phyloP scores from a whole-genome alignment of 2,113 vertebrate genomes.

The Ophthalmolycus amberensis region DNA sequence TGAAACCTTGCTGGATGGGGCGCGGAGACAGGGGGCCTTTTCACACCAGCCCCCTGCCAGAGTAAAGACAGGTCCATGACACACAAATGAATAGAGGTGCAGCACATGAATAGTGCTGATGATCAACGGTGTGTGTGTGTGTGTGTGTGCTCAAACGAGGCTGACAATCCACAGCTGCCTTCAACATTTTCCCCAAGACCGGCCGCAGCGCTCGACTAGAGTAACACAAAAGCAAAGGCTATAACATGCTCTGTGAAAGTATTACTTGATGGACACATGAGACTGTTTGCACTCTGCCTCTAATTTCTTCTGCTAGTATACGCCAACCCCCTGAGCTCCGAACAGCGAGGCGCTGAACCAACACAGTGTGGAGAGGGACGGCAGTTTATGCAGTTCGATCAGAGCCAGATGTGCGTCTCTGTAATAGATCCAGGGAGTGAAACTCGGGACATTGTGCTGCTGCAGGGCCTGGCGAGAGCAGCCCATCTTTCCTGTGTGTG shows the following conservation, averaged over 20 bases:
- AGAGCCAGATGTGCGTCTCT: slow-evolving; percentile 73
- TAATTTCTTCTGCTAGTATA: slow-evolving; percentile 24
- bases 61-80: slow-evolving; percentile 51
- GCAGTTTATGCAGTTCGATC: slow-evolving; percentile 51
- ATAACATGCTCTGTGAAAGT: slow-evolving; percentile 18
- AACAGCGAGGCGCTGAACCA: slow-evolving; percentile 36
- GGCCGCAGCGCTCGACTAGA: not conserved
- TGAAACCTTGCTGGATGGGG: slow-evolving; percentile 38
- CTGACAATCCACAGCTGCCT: slow-evolving; percentile 55
- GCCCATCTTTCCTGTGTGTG: slow-evolving; percentile 30
- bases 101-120: slow-evolving; percentile 23
- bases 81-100: slow-evolving; percentile 34
- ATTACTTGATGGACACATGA: slow-evolving; percentile 30
- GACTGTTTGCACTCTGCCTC: slow-evolving; percentile 26
- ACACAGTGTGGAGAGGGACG: slow-evolving; percentile 2
- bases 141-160: not conserved
- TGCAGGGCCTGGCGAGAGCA: slow-evolving; percentile 31
- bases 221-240: slow-evolving; percentile 46
- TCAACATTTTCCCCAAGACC: slow-evolving; percentile 41
- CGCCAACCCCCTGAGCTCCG: slow-evolving; percentile 11
- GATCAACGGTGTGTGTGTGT: slow-evolving; percentile 16
- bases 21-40: slow-evolving; percentile 31
- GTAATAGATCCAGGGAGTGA: slow-evolving; percentile 47
- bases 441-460: slow-evolving; percentile 45
- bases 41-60: slow-evolving; percentile 41